Percentiles rank a stretch among this genome's conserved stretches.
Conservation (phyloP, 2,113 vertebrate species). For the Oryzias woworae region DNA sequence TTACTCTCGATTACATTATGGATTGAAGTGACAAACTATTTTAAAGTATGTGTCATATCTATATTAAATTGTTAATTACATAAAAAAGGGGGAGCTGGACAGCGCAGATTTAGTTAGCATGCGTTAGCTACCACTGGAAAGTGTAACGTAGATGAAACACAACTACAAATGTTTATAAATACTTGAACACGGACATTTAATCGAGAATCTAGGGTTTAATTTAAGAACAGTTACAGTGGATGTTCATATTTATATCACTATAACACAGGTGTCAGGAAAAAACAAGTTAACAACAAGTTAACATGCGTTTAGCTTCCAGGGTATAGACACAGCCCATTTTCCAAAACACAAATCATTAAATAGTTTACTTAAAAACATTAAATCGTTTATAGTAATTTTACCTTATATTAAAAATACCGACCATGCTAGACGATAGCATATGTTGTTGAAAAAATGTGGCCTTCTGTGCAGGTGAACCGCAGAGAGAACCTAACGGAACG, state of each 20-base stretch:
- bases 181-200: not conserved
- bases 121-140: conserved; percentile 3
- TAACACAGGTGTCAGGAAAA: not conserved
- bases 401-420: not conserved
- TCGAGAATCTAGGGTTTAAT: not conserved
- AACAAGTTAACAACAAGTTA: conserved; percentile 10
- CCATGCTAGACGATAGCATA: not conserved
- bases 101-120: conserved; percentile 10
- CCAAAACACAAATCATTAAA: not conserved
- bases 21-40: not conserved
- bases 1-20: too few species aligned
- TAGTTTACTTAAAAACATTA: too few species aligned
- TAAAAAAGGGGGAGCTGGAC: not conserved
- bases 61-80: not conserved
- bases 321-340: conserved; percentile 67
- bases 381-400: too few species aligned
- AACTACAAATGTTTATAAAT: not conserved
- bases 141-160: not conserved
- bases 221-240: not conserved
- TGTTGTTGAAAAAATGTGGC: not conserved
- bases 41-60: not conserved
- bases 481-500: conserved; percentile 44
- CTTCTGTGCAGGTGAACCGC: conserved; percentile 32
- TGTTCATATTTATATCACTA: not conserved
- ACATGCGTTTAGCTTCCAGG: conserved; percentile 46